phyloP scores from a whole-genome alignment of 2,888 invertebrate genomes.

The Eupithecia subfuscata region DNA sequence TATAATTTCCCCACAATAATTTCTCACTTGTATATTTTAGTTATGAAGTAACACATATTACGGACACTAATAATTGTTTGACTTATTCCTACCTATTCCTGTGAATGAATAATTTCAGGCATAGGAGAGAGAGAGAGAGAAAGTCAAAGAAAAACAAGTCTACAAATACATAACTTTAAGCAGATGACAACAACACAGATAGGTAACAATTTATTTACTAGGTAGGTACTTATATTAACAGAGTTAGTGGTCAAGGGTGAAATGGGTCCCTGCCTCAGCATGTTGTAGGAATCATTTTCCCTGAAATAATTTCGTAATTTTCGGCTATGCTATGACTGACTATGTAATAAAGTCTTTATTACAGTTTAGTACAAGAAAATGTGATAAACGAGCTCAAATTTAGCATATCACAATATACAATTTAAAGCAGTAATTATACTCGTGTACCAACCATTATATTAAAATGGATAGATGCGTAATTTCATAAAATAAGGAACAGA shows the following conservation, averaged over 20 bases:
- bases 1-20: too few species aligned
- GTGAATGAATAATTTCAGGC: not conserved
- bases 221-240: too few species aligned
- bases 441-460: not conserved
- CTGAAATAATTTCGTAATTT: not conserved
- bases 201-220: too few species aligned
- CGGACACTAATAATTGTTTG: too few species aligned
- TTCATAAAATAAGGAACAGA: not conserved
- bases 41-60: too few species aligned
- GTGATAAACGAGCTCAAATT: slow-evolving; percentile 26
- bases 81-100: not conserved
- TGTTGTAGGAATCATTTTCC: not conserved
- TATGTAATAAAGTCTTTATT: slow-evolving; percentile 22
- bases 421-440: slow-evolving; percentile 8
- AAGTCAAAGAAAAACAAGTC: too few species aligned
- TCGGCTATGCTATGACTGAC: not conserved
- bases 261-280: too few species aligned
- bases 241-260: too few species aligned
- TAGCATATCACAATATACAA: not conserved
- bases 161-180: too few species aligned
- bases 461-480: not conserved
- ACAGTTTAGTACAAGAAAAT: slow-evolving; percentile 18
- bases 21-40: too few species aligned
- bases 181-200: too few species aligned
- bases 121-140: not conserved